Percentiles rank a stretch among this genome's conserved stretches.
Conservation (phyloP, 1,140 invertebrate genomes). For the Lysiphlebus fabarum region DNA sequence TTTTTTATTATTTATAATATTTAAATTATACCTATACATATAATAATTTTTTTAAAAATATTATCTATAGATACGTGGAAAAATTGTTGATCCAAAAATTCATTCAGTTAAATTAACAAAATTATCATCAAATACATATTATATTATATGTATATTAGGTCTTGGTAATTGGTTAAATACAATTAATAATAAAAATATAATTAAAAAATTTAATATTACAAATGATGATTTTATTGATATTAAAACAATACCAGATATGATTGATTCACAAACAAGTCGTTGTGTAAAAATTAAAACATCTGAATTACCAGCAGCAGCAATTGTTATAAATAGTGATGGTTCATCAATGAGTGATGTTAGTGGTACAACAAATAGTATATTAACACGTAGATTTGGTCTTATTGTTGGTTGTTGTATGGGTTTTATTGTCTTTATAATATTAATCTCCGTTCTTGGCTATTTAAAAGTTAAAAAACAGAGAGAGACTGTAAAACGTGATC, state of each 20-base stretch:
- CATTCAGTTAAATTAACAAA: constrained; percentile 70
- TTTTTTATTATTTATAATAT: no score
- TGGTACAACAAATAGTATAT: constrained; percentile 57
- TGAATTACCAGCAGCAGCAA: constrained; percentile 64
- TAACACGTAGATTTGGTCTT: constrained; percentile 75
- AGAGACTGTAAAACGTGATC: constrained; percentile 65
- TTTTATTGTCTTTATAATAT: constrained; percentile 76
- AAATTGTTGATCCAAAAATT: constrained; percentile 64
- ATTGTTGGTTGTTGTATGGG: constrained; percentile 83
- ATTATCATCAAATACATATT: constrained; percentile 72
- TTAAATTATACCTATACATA: background rate
- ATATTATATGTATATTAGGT: constrained; percentile 81
- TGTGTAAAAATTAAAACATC: constrained; percentile 72
- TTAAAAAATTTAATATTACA: constrained; percentile 37
- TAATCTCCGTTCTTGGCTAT: constrained; percentile 77
- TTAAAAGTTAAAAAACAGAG: constrained; percentile 81
- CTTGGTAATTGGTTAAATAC: constrained; percentile 64
- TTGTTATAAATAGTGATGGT: constrained; percentile 52
- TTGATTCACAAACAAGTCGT: constrained; percentile 68
- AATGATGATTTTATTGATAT: constrained; percentile 38
- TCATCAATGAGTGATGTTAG: constrained; percentile 65
- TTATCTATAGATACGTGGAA: constrained; percentile 69
- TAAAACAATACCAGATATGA: constrained; percentile 51
- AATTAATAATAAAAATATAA: constrained; percentile 31
- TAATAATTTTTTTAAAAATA: constrained; percentile 9